Evolutionary conservation across 2,888 invertebrate species (phyloP).

Genomic region (Cremastobaeus sp.): DNA sequence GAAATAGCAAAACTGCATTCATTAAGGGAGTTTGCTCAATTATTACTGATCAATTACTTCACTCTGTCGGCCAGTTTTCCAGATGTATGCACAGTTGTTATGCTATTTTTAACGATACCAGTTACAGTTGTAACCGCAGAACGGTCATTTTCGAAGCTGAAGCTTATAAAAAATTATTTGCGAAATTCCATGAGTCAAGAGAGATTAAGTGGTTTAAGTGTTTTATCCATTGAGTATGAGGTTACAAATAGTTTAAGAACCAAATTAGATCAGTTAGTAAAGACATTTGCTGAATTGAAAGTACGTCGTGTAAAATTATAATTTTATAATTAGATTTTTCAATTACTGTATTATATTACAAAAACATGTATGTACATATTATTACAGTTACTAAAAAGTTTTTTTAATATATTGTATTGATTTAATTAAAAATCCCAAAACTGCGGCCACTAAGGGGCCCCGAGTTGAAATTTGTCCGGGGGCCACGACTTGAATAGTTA

Average conservation of each 20-base stretch:
- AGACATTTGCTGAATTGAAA: slow-evolving; percentile 22
- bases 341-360: too few relatives aligned
- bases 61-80: slow-evolving; percentile 15
- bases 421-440: too few relatives aligned
- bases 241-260: slow-evolving; percentile 5
- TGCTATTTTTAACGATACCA: slow-evolving; percentile 31
- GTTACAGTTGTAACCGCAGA: slow-evolving; percentile 29
- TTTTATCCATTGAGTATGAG: slow-evolving; percentile 17
- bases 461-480: too few relatives aligned
- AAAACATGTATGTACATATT: too few relatives aligned
- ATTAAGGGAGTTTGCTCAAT: slow-evolving; percentile 4
- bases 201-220: slow-evolving; percentile 43
- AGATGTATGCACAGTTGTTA: slow-evolving; percentile 12
- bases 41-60: slow-evolving; percentile 3
- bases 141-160: slow-evolving; percentile 24
- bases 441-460: too few relatives aligned
- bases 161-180: slow-evolving; percentile 23
- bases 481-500: too few relatives aligned
- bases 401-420: too few relatives aligned
- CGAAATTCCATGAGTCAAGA: slow-evolving; percentile 31
- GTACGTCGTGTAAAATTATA: slow-evolving; percentile 2
- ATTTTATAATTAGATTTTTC: too few relatives aligned
- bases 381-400: too few relatives aligned
- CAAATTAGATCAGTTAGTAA: background rate
- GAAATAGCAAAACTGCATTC: slow-evolving; percentile 14